Evolutionary conservation across 2,888 invertebrate species (phyloP), one percentile per base, ranked within the genome.

Genomic region (Leucozona laternaria): DNA sequence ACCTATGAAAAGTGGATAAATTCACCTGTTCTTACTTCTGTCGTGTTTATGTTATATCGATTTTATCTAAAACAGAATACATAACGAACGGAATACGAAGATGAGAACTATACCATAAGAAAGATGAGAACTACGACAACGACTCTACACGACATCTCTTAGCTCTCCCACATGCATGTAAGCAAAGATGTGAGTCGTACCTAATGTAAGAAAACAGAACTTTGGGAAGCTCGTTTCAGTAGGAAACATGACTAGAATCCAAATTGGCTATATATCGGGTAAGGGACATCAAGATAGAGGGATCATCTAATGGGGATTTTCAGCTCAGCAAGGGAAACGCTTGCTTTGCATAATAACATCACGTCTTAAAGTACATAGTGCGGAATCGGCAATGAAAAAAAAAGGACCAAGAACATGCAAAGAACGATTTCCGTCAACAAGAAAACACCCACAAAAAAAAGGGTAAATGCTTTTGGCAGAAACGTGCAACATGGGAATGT

Each of bases 311-410:
- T 78, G 64, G 82, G 78, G 86, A 86, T 86, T 86, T 86, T 78
- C 86, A 78, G 86, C 82, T 86, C 86, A 86, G 78, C 86, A 66
- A 78, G 73, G 82, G 71, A 86, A 86, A 82, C 78, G 86, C 81
- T 82, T 82, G 86, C 82, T 86, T 86, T 82, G 82, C 86, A 86
- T 86, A 86, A 86, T 82, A 86, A 86, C 86, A 82, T 86, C 86
- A 86, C 86, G 86, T 86, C 82, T 86, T 78, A 75, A 81, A 82
- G 73, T 86, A 86, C 86, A 86, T 75, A 75, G 57, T 71, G 71
- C 71, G 81, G 73, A 81, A 81, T 78, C 75, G 85, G 62, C 85
- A 81, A 82, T 86, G 78, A 58, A 58, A 58, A 58, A 28, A 28
- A 73, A 71, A 71, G 50, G 58, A 78, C 82, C 70, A 71, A 71